Percentiles rank a stretch among this genome's conserved stretches.
phyloP scores from a whole-genome alignment of 2,797 vertebrate genomes.

The Botia kubotai region DNA sequence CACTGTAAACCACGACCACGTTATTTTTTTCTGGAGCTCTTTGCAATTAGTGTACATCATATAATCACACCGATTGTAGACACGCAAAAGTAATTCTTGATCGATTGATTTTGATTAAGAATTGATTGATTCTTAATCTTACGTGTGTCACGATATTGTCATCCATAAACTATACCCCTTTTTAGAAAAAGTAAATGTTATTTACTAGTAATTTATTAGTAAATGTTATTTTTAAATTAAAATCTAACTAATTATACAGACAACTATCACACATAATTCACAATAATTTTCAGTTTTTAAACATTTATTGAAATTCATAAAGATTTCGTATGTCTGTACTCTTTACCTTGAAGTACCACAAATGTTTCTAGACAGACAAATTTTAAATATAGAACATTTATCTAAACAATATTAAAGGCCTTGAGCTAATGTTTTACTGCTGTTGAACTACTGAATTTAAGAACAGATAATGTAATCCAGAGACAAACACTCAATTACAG shows the following conservation, averaged over 20 bases:
- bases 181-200: not conserved
- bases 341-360: not conserved
- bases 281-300: not conserved
- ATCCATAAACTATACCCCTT: not conserved
- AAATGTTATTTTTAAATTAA: not conserved
- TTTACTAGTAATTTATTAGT: not conserved
- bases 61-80: too few relatives aligned
- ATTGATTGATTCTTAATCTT: too few relatives aligned
- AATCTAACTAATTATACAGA: not conserved
- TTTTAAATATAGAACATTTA: conserved; percentile 2
- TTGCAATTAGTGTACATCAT: too few relatives aligned
- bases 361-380: not conserved
- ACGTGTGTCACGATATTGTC: too few relatives aligned
- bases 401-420: not conserved
- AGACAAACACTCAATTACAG: not conserved
- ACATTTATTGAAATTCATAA: conserved; percentile 29
- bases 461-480: not conserved
- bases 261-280: not conserved
- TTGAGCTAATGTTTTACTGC: not conserved
- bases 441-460: conserved; percentile 3
- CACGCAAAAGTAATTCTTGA: too few relatives aligned
- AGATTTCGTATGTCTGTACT: not conserved
- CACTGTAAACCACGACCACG: too few relatives aligned
- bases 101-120: too few relatives aligned
- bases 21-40: too few relatives aligned